These are phyloP conservation scores for Tridacna gigas DNA, from an alignment of 2,888 invertebrate species.

Conservation along the genomic window DNA sequence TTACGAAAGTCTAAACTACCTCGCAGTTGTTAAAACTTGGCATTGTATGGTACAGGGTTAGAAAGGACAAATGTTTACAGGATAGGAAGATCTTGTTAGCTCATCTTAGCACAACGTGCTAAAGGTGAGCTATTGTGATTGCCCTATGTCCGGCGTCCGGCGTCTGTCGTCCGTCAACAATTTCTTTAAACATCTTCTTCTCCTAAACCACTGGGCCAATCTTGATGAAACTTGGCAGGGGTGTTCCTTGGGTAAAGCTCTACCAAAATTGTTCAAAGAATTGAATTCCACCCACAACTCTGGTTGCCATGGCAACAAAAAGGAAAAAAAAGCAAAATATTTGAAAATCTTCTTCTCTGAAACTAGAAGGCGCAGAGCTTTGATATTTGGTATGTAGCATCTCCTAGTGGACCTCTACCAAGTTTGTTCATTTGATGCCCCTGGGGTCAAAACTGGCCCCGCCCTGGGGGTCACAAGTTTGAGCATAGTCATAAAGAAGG, in stretches of 20 bases:
- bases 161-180: neutral
- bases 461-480: neutral
- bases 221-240: neutral
- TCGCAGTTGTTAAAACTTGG: no score
- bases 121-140: neutral
- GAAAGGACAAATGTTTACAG: no score
- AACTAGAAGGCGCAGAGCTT: no score
- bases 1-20: no score
- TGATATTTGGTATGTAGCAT: no score
- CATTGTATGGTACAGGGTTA: no score
- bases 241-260: neutral
- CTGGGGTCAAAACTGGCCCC: neutral
- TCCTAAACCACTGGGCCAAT: neutral
- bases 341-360: neutral
- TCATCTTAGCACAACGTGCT: neutral
- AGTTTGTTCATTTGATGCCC: neutral
- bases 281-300: neutral
- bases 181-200: neutral
- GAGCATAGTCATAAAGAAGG: neutral
- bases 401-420: neutral
- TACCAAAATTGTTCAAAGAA: neutral
- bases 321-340: neutral
- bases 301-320: neutral
- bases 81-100: no score
- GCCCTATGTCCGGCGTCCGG: neutral